Base-by-base conservation (phyloP, 2,113 vertebrate genomes). In the Sphaerodactylus townsendi region DNA sequence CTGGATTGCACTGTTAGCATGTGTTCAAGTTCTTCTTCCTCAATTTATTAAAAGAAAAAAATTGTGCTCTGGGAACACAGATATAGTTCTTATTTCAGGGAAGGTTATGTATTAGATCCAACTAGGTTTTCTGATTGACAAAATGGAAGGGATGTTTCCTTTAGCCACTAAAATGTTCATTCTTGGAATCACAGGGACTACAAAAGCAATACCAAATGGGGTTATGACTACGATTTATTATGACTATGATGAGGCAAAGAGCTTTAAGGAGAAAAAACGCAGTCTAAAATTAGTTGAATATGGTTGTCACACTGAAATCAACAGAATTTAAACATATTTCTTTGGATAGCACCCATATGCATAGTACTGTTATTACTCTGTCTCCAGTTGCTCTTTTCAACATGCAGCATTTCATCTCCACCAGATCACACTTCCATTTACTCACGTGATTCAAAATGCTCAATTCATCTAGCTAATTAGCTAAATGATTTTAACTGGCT, bases 11-110 rank as follows among this genome's bases (percentile, higher is more conserved):
- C n/a, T n/a, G n/a, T n/a, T n/a, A 83, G 83, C 9, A 1, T 48
- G 44, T 69, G 23, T 9, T 41, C 79, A 48, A 21, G 5, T 41
- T 2, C 0, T 4, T 0, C 41, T n/a, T 10, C 9, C 39, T 79
- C 44, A 66, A 46, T 41, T 46, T 66, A 68, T 41, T 68, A 25
- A 70, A 37, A 53, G 23, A 41, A 78, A 39, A 25, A 25, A 64
- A 28, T 76, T 10, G 3, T 30, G 10, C 23, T 19, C 48, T 37
- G 10, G 14, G 28, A 80, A 80, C 14, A 53, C 39, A 21, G 39
- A 37, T 69, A 30, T 50, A 44, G 44, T 25, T 17, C 37, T 50
- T 69, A 28, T 69, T 53, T 28, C 46, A 53, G 44, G 35, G 59
- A 78, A 35, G 59, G 28, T 10, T 62, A 28, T 62, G 25, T 23